phyloP scores from a whole-genome alignment of 2,888 invertebrate genomes.

The Meliscaeva auricollis region DNA sequence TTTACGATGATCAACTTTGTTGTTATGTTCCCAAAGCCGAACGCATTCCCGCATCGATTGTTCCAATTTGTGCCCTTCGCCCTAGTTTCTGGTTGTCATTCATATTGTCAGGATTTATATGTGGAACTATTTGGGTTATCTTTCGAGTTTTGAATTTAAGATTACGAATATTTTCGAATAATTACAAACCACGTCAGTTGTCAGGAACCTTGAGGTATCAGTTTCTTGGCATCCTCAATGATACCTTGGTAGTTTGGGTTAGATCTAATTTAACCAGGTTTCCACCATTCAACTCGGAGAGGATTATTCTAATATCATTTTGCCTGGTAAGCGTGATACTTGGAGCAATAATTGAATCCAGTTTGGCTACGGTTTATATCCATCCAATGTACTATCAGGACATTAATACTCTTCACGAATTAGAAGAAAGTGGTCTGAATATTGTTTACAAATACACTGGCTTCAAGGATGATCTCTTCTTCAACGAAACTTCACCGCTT shows the following conservation, averaged over 20 bases:
- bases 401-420: constrained; percentile 82
- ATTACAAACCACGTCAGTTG: not conserved
- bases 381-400: constrained; percentile 83
- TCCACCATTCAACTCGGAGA: constrained; percentile 82
- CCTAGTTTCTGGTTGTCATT: constrained; percentile 82
- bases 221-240: constrained; percentile 79
- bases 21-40: constrained; percentile 83
- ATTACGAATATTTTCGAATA: constrained; percentile 77
- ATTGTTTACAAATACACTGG: constrained; percentile 83
- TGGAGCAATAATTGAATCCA: constrained; percentile 84
- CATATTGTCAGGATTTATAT: constrained; percentile 80
- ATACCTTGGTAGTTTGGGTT: constrained; percentile 83
- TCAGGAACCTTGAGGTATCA: constrained; percentile 77
- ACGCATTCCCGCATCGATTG: constrained; percentile 82
- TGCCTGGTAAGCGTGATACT: constrained; percentile 83
- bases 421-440: constrained; percentile 81
- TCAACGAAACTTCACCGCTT: constrained; percentile 81
- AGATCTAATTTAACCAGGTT: constrained; percentile 80
- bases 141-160: constrained; percentile 79
- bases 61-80: constrained; percentile 82
- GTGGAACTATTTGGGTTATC: constrained; percentile 79
- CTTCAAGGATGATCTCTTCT: constrained; percentile 83
- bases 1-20: constrained; percentile 83
- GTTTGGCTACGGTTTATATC: constrained; percentile 83
- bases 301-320: constrained; percentile 82